phyloP scores from a whole-genome alignment of 2,113 vertebrate species.

The Sphyrna mokarran region DNA sequence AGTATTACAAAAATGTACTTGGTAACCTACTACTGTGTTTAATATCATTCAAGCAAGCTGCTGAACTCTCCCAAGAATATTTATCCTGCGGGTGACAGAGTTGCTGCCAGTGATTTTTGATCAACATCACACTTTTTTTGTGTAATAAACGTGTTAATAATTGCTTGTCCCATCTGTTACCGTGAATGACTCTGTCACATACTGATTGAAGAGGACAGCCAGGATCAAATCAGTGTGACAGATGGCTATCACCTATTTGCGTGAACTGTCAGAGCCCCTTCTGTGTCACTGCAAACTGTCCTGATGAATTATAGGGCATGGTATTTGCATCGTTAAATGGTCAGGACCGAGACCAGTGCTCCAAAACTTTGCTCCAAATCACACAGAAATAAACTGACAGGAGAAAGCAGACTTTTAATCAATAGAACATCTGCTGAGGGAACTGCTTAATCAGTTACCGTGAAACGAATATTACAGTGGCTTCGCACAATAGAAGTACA shows the following conservation, averaged over 20 bases:
- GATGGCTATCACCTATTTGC: not conserved
- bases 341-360: not conserved
- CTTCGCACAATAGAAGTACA: not conserved
- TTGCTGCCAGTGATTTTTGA: not conserved
- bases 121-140: not conserved
- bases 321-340: not conserved
- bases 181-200: not conserved
- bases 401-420: not conserved
- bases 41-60: not conserved
- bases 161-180: not conserved
- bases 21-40: not conserved
- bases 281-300: conserved; percentile 1
- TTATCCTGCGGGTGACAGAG: not conserved
- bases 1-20: not conserved
- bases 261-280: conserved; percentile 7
- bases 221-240: conserved; percentile 1
- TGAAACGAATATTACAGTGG: not conserved
- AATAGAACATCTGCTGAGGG: not conserved
- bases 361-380: not conserved
- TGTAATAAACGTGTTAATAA: not conserved
- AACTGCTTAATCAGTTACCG: not conserved
- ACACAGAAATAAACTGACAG: not conserved
- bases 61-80: not conserved
- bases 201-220: conserved; percentile 13
- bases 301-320: not conserved